Evolutionary conservation across 2,888 invertebrate species (phyloP).

Genomic region (Arrhopalites spinosus): DNA sequence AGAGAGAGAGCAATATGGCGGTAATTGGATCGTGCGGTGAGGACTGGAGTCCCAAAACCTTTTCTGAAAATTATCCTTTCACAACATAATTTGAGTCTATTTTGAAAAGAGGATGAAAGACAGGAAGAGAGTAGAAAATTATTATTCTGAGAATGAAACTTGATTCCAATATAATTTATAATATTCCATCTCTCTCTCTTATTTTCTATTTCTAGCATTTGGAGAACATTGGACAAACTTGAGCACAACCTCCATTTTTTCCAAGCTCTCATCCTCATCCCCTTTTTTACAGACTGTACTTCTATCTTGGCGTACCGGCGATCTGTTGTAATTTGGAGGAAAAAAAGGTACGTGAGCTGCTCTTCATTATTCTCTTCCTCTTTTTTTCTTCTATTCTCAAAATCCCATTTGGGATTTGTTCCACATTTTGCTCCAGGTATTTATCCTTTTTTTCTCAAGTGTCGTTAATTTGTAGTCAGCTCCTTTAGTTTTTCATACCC

Average conservation of each 20-base stretch:
- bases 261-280: too few relatives aligned
- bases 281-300: background rate
- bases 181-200: background rate
- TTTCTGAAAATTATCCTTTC: background rate
- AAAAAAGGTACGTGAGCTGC: slow-evolving; percentile 3
- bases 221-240: background rate
- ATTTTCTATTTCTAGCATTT: background rate
- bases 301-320: background rate
- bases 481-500: background rate
- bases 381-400: background rate
- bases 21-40: background rate
- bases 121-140: slow-evolving; percentile 5
- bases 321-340: slow-evolving; percentile 5
- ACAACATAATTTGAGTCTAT: background rate
- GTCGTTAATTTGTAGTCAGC: slow-evolving; percentile 8
- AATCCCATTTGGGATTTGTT: background rate
- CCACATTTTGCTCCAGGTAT: slow-evolving; percentile 14
- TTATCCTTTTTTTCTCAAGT: slow-evolving; percentile 15
- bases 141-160: slow-evolving; percentile 21
- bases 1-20: background rate
- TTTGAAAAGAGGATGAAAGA: background rate
- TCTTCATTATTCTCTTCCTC: slow-evolving; percentile 10
- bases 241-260: too few relatives aligned
- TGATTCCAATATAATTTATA: background rate
- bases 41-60: too few relatives aligned